Base-by-base conservation (phyloP, 1,140 invertebrate genomes). In the Neodiprion fabricii region DNA sequence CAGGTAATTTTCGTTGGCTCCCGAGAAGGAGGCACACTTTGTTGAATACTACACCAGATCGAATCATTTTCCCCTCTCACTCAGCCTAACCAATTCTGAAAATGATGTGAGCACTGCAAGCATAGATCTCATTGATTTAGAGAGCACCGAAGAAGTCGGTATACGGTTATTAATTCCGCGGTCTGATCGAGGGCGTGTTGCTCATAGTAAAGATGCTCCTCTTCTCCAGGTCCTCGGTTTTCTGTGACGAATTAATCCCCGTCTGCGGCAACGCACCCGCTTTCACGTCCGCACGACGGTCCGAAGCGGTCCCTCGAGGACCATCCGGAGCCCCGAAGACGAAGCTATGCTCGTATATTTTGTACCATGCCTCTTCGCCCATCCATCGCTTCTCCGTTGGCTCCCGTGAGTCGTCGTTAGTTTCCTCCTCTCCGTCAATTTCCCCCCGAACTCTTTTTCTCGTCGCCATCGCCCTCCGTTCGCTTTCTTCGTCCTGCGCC, bases 311-410 rank as follows among this genome's bases (percentile, higher is more conserved):
- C 53, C 53, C 53, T 9, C 53, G 53, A 61, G 53, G 9, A 61
- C 53, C n/a, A 17, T 12, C 53, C 53, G 53, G 53, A 61, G 53
- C 53, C 53, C 53, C 53, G 53, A 61, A 61, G 53, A 61, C 53
- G 53, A 61, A 61, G 53, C n/a, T 61, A 17, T 61, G 53, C 53
- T 61, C 53, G 53, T 61, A 61, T 61, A 61, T 61, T 14, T 61
- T 17, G 1, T 5, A 61, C 53, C 53, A 61, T 12, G 53, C 53
- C n/a, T 61, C 11, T 17, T 61, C 53, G 11, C n/a, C 53, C 53
- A 17, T 61, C n/a, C n/a, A 14, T 17, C n/a, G 11, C 53, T 61
- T 61, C 53, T 61, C 53, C 53, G 53, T 61, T 17, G 53, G 53
- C 53, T 61, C 53, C n/a, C n/a, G 53, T 17, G 53, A 61, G 53